Percentiles rank a stretch among this genome's conserved stretches.
These are phyloP conservation scores for Teleopsis dalmanni DNA, from an alignment of 1,140 invertebrate genomes.

Conservation along the genomic window DNA sequence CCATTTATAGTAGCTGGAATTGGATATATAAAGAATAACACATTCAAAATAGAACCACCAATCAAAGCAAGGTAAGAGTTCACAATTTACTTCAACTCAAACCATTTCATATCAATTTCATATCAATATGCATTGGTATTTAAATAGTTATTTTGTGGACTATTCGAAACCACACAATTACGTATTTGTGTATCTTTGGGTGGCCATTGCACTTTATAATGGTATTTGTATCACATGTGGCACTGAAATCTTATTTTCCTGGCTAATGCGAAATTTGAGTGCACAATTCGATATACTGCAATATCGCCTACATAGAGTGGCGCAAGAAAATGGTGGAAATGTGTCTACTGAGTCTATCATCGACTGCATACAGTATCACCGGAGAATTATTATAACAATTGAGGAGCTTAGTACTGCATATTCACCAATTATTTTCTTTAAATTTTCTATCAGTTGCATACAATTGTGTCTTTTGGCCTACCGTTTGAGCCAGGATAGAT, in stretches of 20 bases:
- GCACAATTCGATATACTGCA: constrained; percentile 18
- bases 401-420: too few relatives aligned
- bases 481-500: too few relatives aligned
- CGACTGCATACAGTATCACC: constrained; percentile 13
- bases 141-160: not conserved
- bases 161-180: not conserved
- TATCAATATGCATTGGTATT: not conserved
- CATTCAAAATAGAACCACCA: not conserved
- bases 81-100: not conserved
- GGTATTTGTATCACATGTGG: not conserved
- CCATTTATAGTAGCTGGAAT: not conserved
- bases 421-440: too few relatives aligned
- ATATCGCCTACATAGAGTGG: not conserved
- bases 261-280: constrained; percentile 10
- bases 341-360: not conserved
- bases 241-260: not conserved
- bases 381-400: too few relatives aligned
- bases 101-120: not conserved
- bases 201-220: not conserved
- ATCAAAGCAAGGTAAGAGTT: not conserved
- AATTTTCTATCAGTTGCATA: too few relatives aligned
- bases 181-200: not conserved
- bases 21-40: not conserved
- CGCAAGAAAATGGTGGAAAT: not conserved
- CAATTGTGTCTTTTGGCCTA: too few relatives aligned